Conservation (phyloP, 2,113 vertebrate genomes). For the Bettongia penicillata region DNA sequence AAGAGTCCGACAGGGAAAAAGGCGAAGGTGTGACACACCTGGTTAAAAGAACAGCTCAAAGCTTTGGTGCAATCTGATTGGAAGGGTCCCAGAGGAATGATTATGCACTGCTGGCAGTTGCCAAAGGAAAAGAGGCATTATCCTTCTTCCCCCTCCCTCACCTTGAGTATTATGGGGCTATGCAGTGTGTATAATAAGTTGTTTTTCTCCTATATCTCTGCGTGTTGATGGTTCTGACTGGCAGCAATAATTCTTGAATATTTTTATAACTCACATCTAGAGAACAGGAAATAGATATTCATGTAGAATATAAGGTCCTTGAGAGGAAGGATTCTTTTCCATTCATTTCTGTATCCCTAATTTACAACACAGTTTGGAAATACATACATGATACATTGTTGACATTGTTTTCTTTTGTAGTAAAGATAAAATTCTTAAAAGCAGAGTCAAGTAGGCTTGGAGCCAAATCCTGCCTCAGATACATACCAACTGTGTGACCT, state of each 20-base stretch:
- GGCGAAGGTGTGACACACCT: background rate
- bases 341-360: background rate
- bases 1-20: background rate
- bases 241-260: background rate
- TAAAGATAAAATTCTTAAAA: background rate
- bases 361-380: background rate
- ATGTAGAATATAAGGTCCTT: background rate
- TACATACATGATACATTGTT: background rate
- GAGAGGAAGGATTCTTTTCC: background rate
- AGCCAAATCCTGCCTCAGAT: background rate
- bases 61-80: background rate
- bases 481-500: background rate
- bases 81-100: background rate
- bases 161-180: background rate
- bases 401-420: background rate
- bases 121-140: background rate
- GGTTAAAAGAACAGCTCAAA: background rate
- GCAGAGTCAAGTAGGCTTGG: background rate
- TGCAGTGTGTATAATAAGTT: background rate
- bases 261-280: background rate
- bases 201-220: background rate
- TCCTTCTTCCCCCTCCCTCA: background rate
- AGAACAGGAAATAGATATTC: background rate
- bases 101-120: background rate
- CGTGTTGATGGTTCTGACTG: background rate